Evolutionary conservation across 2,797 vertebrate species (phyloP).

Genomic region (Spinus pinus): DNA sequence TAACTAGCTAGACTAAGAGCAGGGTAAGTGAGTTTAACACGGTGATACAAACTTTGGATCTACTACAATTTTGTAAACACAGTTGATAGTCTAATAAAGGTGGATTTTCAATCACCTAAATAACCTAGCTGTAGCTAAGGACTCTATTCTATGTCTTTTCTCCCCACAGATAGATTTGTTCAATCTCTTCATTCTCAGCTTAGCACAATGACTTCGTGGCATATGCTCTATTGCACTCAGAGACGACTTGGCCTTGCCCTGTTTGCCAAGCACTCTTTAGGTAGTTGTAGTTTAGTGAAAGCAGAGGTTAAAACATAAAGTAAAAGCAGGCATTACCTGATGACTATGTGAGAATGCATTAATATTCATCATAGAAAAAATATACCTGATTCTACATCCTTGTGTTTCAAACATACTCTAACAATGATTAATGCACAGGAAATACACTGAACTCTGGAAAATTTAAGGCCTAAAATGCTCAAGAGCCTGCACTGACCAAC

Average conservation of each 20-base stretch:
- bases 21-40: constrained; percentile 19
- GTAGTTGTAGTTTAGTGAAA: not conserved
- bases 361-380: not conserved
- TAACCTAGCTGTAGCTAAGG: constrained; percentile 29
- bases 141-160: constrained; percentile 27
- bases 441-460: not conserved
- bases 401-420: not conserved
- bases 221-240: not conserved
- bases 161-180: not conserved
- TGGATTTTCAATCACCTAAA: constrained; percentile 18
- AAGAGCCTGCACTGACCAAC: not conserved
- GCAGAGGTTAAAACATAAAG: not conserved
- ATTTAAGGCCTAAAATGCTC: constrained; percentile 25
- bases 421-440: not conserved
- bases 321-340: not conserved
- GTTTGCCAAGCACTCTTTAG: not conserved
- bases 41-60: constrained; percentile 61
- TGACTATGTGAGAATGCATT: not conserved
- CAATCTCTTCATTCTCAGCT: constrained; percentile 9
- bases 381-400: not conserved
- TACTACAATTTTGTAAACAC: constrained; percentile 65
- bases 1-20: constrained; percentile 64
- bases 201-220: not conserved
- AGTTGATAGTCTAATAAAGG: constrained; percentile 13
- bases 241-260: not conserved